A percentile compares a stretch with the other conserved stretches of the same genome.
Conservation (phyloP, 2,797 vertebrate genomes). For the Alectoris magna region DNA sequence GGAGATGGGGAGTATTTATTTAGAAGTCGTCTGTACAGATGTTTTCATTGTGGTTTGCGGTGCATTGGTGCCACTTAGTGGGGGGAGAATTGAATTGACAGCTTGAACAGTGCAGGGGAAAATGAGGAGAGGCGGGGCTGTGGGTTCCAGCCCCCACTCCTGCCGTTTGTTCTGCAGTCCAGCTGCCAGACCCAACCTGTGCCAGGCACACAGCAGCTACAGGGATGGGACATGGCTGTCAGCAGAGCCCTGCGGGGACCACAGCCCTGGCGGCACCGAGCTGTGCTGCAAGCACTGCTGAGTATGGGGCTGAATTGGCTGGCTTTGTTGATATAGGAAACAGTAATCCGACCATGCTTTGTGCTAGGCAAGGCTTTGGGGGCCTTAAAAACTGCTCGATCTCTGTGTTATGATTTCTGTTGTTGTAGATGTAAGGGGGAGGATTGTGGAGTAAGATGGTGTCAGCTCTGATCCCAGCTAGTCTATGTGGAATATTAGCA, state of each 20-base stretch:
- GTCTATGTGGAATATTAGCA: background rate
- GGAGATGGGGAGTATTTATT: conserved; percentile 57
- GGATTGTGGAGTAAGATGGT: background rate
- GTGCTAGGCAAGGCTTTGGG: background rate
- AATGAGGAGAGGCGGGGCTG: conserved; percentile 13
- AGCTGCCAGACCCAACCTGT: background rate
- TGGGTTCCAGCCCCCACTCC: background rate
- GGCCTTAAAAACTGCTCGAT: background rate
- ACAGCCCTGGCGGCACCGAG: background rate
- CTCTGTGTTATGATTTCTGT: background rate
- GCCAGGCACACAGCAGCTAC: background rate
- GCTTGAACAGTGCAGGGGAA: conserved; percentile 39
- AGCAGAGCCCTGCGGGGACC: background rate
- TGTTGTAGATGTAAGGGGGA: background rate
- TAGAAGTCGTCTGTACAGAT: conserved; percentile 62
- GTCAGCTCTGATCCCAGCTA: background rate
- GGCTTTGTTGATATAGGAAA: background rate
- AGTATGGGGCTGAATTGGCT: background rate
- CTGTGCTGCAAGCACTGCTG: background rate
- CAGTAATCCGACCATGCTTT: background rate
- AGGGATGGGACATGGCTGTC: background rate
- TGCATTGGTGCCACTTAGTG: conserved; percentile 82
- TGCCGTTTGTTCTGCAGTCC: background rate
- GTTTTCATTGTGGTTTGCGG: conserved; percentile 69
- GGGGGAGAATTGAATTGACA: conserved; percentile 78